These are phyloP conservation scores for Echinops telfairi DNA, from an alignment of 2,113 vertebrate species.

Conservation along the genomic window DNA sequence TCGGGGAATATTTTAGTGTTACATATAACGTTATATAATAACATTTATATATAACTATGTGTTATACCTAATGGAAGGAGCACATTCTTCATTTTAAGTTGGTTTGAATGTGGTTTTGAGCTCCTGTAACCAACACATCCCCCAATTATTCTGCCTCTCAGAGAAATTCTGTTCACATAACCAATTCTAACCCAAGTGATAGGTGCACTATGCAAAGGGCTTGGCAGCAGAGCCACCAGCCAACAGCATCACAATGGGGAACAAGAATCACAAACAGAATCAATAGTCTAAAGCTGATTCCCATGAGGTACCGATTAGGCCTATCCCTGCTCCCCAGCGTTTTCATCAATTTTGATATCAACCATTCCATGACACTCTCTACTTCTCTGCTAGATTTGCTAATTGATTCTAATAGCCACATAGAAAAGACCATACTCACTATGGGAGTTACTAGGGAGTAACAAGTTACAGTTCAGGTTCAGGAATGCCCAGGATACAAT, in stretches of 20 bases:
- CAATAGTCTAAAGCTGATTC: neutral
- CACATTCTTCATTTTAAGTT: neutral
- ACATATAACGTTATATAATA: neutral
- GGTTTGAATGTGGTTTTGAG: neutral
- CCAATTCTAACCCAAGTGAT: neutral
- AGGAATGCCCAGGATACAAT: no score
- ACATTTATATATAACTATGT: neutral
- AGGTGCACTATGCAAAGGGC: neutral
- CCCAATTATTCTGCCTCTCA: neutral
- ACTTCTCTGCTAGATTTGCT: no score
- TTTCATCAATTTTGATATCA: neutral
- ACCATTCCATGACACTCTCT: no score
- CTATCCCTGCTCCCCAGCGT: neutral
- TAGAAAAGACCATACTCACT: no score
- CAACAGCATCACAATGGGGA: neutral
- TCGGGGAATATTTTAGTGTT: neutral
- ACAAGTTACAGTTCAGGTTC: no score
- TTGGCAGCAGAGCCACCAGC: no score
- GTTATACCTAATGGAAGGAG: neutral
- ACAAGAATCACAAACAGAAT: neutral
- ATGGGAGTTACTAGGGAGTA: no score
- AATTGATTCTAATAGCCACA: no score
- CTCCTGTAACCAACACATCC: neutral
- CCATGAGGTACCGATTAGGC: neutral
- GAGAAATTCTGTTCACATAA: neutral